Evolutionary conservation across 2,888 invertebrate genomes (phyloP), one percentile per base, ranked within the genome.

Genomic region (Ophion costatus): DNA sequence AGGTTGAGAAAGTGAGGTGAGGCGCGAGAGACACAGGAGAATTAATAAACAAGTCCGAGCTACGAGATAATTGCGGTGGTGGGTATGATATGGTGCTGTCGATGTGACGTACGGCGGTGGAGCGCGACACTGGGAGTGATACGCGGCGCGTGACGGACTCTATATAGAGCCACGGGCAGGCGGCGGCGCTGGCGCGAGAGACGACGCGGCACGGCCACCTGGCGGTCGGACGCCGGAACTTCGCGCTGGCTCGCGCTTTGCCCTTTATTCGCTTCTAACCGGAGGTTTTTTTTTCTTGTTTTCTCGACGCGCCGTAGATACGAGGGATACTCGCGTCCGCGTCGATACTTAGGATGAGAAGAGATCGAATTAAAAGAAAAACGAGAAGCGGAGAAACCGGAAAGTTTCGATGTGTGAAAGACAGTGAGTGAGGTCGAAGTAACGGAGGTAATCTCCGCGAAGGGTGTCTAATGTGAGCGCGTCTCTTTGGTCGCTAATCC

Each of bases 151-250:
- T 5, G 38, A 38, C 38, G 38, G 38, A 0, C 66, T 20, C 20
- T 67, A 67, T 42, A 67, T 67, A 42, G 66, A 66, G 17, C 0
- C 11, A 14, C 6, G 42, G 22, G 2, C 38, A 5, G 67, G 22
- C 56, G 11, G 57, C 42, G 20, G 24, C 76, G 45, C 24, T 63
- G 5, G 64, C 71, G 82, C 63, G 76, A 38, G 20, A 77, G 77
- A 57, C 59, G 56, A 2, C 17, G 57, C 76, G 67, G 38, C 38
- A 17, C 17, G 22, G 24, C 67, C 71, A 14, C 70, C 69, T 70
- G 45, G 51, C 69, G 69, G 69, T 7, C 14, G 24, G 10, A 1
- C 29, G 11, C 22, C 17, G 51, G 29, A 56, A 24, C 69, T 70
- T 14, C 7, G 11, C 69, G 9, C 5, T 20, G 2, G 2, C 29